Evolutionary conservation across 2,888 invertebrate genomes (phyloP), one percentile per base, ranked within the genome.

Genomic region (Helicoverpa assulta): DNA sequence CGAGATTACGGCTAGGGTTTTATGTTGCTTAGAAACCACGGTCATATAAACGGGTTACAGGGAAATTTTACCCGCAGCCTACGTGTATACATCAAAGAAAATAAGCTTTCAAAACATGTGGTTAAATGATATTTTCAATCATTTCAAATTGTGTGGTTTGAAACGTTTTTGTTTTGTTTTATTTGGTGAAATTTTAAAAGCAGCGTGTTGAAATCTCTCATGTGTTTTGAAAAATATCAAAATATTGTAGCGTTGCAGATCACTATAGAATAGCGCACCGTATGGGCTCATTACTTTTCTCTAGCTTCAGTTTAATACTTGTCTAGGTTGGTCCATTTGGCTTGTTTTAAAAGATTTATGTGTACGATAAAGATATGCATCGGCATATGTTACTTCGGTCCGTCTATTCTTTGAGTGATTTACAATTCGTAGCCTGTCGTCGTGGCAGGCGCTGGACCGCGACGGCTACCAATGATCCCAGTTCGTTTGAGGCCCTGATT

Each of bases 391-490:
- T 86, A 85, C 83, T 86, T 83, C 81, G 79, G 83, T 80, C 76
- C 83, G 83, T 89, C 86, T 89, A 88, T 89, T 89, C 85, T 87
- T 82, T 81, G 84, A 85, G 84, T 90, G 90, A 91, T 90, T 91
- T 91, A 90, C 87, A 86, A 89, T 89, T 88, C 86, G 88, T 89
- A 90, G 83, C 88, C 85, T 86, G 87, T 87, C 88, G 80, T 85
- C 85, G 90, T 86, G 88, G 84, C 83, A 88, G 84, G 88, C 84
- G 87, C 81, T 90, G 87, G 89, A 89, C 90, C 91, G 88, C 81
- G 84, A 90, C 92, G 89, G 82, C 84, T 89, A 88, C 84, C 86
- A 89, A 88, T 87, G 87, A 86, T 86, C 86, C 85, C 83, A 86
- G 85, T 88, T 88, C 83, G 86, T 87, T 89, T 85, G 84, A 82